A percentile compares a stretch with the other conserved stretches of the same genome.
Evolutionary conservation across 2,888 invertebrate species (phyloP).

Genomic region (Fabriciana adippe): DNA sequence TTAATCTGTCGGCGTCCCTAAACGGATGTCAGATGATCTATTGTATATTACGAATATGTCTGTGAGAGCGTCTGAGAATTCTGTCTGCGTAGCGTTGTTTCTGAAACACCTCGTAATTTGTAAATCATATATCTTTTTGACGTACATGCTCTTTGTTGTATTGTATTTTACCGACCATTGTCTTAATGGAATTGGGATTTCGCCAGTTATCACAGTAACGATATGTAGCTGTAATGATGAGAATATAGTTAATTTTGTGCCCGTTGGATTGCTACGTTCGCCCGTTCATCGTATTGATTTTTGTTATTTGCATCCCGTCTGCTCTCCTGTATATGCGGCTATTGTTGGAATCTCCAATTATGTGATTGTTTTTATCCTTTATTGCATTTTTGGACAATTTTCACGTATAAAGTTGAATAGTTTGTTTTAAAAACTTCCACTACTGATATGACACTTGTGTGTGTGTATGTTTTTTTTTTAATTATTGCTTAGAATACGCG

Average conservation of each 20-base stretch:
- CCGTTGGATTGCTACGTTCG: conserved; percentile 66
- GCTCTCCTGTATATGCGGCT: conserved; percentile 69
- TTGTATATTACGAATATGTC: conserved; percentile 62
- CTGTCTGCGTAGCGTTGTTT: conserved; percentile 49
- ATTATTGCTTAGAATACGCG: no score
- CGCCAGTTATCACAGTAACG: conserved; percentile 23
- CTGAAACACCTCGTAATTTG: conserved; percentile 40
- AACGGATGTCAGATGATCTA: conserved; percentile 71
- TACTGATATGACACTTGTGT: not conserved
- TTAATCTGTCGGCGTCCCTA: conserved; percentile 61
- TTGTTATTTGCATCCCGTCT: conserved; percentile 81
- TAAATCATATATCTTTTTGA: conserved; percentile 37
- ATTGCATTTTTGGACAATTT: conserved; percentile 43
- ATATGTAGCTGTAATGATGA: conserved; percentile 52
- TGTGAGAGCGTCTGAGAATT: conserved; percentile 64
- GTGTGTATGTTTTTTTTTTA: no score
- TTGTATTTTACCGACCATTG: conserved; percentile 39
- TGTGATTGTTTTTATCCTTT: conserved; percentile 47
- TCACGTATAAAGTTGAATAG: conserved; percentile 4
- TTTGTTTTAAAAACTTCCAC: not conserved
- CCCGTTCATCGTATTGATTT: conserved; percentile 74
- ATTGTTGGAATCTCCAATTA: conserved; percentile 72
- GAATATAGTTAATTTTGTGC: conserved; percentile 68
- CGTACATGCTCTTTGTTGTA: conserved; percentile 32
- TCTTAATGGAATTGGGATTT: conserved; percentile 29